phyloP scores from a whole-genome alignment of 53 echinoderm and acorn worm genomes.

The Henricia sp. region DNA sequence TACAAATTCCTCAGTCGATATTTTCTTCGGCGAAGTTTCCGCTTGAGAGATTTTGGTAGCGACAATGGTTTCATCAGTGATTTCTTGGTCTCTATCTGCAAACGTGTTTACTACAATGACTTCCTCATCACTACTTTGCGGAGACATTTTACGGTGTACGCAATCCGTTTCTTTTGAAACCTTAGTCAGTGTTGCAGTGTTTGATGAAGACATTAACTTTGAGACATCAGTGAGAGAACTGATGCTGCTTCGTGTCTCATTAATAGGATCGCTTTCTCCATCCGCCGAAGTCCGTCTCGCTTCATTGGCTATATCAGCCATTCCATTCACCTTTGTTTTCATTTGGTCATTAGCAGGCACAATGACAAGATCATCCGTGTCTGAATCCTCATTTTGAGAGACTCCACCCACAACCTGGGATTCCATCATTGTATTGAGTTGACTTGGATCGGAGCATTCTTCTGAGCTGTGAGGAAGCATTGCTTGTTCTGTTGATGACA shows the following conservation, averaged over 20 bases:
- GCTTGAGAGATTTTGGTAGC: not conserved
- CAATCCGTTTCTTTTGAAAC: not conserved
- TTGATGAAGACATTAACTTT: slow-evolving; percentile 4
- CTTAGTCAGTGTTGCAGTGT: slow-evolving; percentile 8
- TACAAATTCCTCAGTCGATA: slow-evolving; percentile 18
- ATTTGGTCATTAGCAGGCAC: slow-evolving; percentile 26
- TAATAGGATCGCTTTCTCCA: slow-evolving; percentile 6
- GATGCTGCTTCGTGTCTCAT: slow-evolving; percentile 1
- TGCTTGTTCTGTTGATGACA: slow-evolving; percentile 9
- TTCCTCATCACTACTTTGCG: slow-evolving; percentile 14
- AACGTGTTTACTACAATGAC: slow-evolving; percentile 36
- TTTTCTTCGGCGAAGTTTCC: not conserved
- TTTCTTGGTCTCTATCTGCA: not conserved
- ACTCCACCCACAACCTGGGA: not conserved
- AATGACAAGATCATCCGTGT: slow-evolving; percentile 43
- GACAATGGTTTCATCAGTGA: slow-evolving; percentile 7
- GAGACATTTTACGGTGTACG: not conserved
- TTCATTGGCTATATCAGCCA: not conserved
- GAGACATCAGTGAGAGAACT: slow-evolving; percentile 33
- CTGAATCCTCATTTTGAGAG: slow-evolving; percentile 50
- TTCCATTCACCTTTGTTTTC: not conserved
- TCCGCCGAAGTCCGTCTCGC: not conserved
- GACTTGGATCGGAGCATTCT: not conserved
- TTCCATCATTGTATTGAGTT: not conserved
- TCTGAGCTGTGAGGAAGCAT: not conserved